Conservation (phyloP, 1,140 invertebrate genomes). For the Penaeus chinensis region DNA sequence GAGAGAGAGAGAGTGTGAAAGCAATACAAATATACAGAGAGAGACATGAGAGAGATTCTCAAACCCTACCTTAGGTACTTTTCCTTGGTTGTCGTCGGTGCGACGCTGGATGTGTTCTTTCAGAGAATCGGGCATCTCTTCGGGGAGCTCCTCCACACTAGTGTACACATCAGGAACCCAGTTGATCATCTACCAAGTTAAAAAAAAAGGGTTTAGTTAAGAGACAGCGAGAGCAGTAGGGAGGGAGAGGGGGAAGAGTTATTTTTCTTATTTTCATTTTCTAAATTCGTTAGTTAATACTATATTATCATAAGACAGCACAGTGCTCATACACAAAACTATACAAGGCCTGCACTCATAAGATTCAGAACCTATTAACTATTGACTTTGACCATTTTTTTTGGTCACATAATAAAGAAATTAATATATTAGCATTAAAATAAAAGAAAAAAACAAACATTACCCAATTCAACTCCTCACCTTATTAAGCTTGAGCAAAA, state of each 20-base stretch:
- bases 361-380: no score
- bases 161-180: constrained; percentile 79
- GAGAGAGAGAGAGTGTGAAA: constrained; percentile 12
- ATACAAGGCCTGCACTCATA: no score
- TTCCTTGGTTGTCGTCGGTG: constrained; percentile 15
- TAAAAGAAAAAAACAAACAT: no score
- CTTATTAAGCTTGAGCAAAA: constrained; percentile 87
- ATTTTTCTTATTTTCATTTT: not conserved
- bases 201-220: no score
- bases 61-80: constrained; percentile 49
- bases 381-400: no score
- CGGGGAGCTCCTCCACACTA: constrained; percentile 73
- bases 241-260: no score
- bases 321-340: no score
- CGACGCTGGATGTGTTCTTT: constrained; percentile 76
- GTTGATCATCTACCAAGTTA: constrained; percentile 77
- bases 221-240: not conserved
- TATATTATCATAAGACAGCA: not conserved
- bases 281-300: not conserved
- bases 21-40: not conserved
- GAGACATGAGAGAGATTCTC: not conserved
- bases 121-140: constrained; percentile 80
- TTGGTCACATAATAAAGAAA: not conserved
- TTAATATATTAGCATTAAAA: not conserved
- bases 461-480: constrained; percentile 69